Evolutionary conservation across 1,140 invertebrate species (phyloP), one percentile per base, ranked within the genome.

Genomic region (Achroia grisella): DNA sequence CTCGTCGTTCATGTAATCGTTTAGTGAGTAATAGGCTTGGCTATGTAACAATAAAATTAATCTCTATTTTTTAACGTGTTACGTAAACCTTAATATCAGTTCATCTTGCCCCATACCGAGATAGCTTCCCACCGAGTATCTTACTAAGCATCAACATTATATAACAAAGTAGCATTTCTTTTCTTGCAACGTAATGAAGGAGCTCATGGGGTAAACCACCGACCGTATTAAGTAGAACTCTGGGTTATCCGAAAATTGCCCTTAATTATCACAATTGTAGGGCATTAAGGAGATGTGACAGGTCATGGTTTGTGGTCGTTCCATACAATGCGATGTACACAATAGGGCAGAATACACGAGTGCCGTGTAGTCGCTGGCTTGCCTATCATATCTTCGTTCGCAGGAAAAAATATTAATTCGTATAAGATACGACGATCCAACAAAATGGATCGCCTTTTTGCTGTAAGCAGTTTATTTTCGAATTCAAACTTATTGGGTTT

Each of bases 401-500:
- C 35, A n/a, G 51, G 52, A 43, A 67, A 61, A 71, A 64, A 60
- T 64, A 70, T 70, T 70, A 73, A 73, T 68, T 62, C 52, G 49
- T 48, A 55, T 54, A 48, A 57, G 60, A 59, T 63, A 59, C 54
- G 59, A 59, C 54, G 59, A 62, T 67, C 44, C 48, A 44, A 55
- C 57, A 35, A 48, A 51, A 44, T 56, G 36, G 35, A 48, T 49
- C 48, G 35, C 48, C 40, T 41, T 44, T 51, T 30, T 44, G 43
- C 35, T 51, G 2, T 23, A 23, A 23, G 17, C 17, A 35, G 34
- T 34, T 35, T 39, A 28, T 46, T 42, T 44, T 52, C 42, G 31
- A 23, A 39, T 45, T 34, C 27, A 45, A 17, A 28, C 17, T 23
- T 23, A 23, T 23, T 23, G 17, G 17, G 17, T 23, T 23, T 23